Evolutionary conservation across 2,888 invertebrate genomes (phyloP), one percentile per base, ranked within the genome.

Genomic region (Gerris lacustris): DNA sequence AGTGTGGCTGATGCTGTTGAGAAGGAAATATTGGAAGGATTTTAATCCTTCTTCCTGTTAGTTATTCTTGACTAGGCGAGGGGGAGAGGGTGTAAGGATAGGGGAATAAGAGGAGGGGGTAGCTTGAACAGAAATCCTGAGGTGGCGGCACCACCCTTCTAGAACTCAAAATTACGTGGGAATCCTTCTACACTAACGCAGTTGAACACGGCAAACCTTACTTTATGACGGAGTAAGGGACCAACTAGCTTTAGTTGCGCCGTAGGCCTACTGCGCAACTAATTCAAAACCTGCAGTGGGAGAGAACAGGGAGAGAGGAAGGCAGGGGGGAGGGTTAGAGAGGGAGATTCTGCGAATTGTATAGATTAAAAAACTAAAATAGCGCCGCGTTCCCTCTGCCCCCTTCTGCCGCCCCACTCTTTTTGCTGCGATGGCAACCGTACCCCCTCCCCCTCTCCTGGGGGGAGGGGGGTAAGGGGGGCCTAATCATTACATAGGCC

Each of bases 331-430:
- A 47, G 47, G 47, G 47, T 6, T 47, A 47, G 11, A 55, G 55
- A 55, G 55, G 15, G 55, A 5, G 55, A 55, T 55, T 55, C 55
- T 55, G 55, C 55, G 55, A 55, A 55, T 55, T 55, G 55, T 55
- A 55, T 55, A 55, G 55, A 55, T 55, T 55, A 55, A 55, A 55
- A 55, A 55, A 55, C 55, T 55, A 55, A 55, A 55, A 55, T 55
- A 55, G 55, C 55, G 31, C 31, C 31, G 55, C 55, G 55, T 55
- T 55, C 15, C 15, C 55, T 55, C 55, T 55, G 4, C 31, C 31
- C 31, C 55, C 55, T 15, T 55, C 55, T 55, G 2, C 55, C 55
- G 55, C 31, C 31, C 31, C 31, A 9, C 55, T 15, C 15, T 15
- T 55, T 15, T 15, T 15, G 55, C 55, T 55, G 55, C 55, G 55